phyloP scores from a whole-genome alignment of 2,113 vertebrate species.

The Bubo scandiacus region DNA sequence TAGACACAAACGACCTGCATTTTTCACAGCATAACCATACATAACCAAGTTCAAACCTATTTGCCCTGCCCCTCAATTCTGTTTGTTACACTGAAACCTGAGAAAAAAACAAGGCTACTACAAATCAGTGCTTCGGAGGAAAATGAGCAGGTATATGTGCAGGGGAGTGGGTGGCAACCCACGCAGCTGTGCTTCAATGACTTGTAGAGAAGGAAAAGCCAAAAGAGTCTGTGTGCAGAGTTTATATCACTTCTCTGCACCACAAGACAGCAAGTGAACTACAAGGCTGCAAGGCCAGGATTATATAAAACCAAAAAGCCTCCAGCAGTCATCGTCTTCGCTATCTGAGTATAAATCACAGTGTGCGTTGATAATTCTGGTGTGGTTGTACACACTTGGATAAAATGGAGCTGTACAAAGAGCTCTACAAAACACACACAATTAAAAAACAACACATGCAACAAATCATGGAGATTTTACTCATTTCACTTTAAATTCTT shows the following conservation, averaged over 20 bases:
- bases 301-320: not conserved
- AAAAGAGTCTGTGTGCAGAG: not conserved
- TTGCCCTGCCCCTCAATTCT: not conserved
- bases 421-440: not conserved
- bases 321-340: not conserved
- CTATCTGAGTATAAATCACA: not conserved
- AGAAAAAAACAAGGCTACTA: not conserved
- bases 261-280: not conserved
- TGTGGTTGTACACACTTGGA: not conserved
- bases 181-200: not conserved
- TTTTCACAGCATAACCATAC: not conserved
- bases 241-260: not conserved
- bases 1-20: not conserved
- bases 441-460: not conserved
- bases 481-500: not conserved
- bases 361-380: not conserved
- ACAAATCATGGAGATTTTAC: not conserved
- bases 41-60: not conserved
- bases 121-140: not conserved
- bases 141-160: rapidly evolving
- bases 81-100: not conserved
- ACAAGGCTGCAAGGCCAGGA: not conserved
- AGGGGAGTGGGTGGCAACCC: not conserved
- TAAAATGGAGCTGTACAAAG: not conserved
- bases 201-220: not conserved